Base-by-base conservation (phyloP, 37 sponge, comb jelly and placozoan genomes). In the Diacarnus erythraeanus region DNA sequence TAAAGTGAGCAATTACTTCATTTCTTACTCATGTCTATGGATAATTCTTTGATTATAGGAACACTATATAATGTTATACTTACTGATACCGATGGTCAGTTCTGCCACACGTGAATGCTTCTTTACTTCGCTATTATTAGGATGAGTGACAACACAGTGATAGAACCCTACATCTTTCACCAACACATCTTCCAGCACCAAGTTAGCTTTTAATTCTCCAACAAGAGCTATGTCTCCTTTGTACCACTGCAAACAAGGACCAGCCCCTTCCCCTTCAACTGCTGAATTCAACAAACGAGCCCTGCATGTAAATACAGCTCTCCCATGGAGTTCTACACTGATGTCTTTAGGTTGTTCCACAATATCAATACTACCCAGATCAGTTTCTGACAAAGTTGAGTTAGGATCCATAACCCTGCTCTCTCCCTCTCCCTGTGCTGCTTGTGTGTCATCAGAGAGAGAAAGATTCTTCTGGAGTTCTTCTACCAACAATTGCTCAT, bases 131-230 rank as follows among this genome's bases (percentile, higher is more conserved):
- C 27, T 20, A 3, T 54, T 41, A 1, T 35, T 12, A 30, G 75
- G 71, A 41, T 87, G 74, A 39, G 73, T 59, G 31, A 87, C 88
- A 20, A 87, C 35, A 44, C 88, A 87, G 59, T 78, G 71, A 54
- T 87, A 87, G 3, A 2, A 26, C 1, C 88, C 88, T 3, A 33
- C 36, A 29, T 87, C 88, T 34, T 81, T 71, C 72, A 77, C 72
- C 22, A 21, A 23, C 20, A 47, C 82, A 44, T 71, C 56, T 34
- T 69, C 70, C 64, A 81, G 35, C 1, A 77, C 72, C 29, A 42
- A 71, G 25, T 60, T 42, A 23, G 58, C 25, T 9, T 39, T 56
- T 15, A 87, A 51, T 71, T 76, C 88, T 22, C 82, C 77, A 47
- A 77, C 38, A 41, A 87, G 59, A 22, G 82, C 77, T 41, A 81